Base-by-base conservation (phyloP, 2,797 vertebrate genomes). In the Xenops minutus region DNA sequence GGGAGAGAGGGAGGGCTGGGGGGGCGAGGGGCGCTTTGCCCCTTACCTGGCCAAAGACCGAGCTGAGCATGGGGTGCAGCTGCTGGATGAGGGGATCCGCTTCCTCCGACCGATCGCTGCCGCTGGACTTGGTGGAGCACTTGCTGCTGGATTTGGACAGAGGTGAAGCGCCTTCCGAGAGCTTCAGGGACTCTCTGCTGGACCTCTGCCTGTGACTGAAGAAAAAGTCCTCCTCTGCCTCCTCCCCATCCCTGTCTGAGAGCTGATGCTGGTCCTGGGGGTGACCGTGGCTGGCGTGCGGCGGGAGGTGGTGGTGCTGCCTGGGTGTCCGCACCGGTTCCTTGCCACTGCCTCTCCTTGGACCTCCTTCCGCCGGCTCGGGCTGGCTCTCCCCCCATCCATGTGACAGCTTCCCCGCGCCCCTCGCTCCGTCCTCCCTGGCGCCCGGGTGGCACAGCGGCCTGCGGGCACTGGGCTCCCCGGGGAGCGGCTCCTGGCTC, bases 31-130 rank as follows among this genome's bases (percentile, higher is more conserved):
- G 79, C 78, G 9, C 56, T n/a, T 89, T 34, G 85, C 89, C 93
- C 92, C 98, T 97, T 98, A 98, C 98, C 98, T 99, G 98, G 72
- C 98, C 98, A 85, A 99, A 99, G 82, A 99, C 99, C 37, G 99
- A 99, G 98, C 98, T 99, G 80, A 99, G 98, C 78, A 99, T 99
- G 80, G 98, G 98, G 96, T 94, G 98, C 94, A 98, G 98, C 92
- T 97, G 98, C 91, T 98, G 98, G 94, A 97, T 96, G 88, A 99
- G 98, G 81, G 98, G 97, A 82, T 98, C 99, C 22, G 98, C 97
- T 52, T 98, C 98, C 37, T 97, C 98, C 11, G 98, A 98, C 39
- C 98, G 98, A 52, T 98, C 97, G 92, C 96, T 96, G 97, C 98
- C 97, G 91, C 97, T 91, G 76, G 98, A 98, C 85, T 98, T 98